Evolutionary conservation across 1,140 invertebrate genomes (phyloP).

Genomic region (Campoletis sonorensis): DNA sequence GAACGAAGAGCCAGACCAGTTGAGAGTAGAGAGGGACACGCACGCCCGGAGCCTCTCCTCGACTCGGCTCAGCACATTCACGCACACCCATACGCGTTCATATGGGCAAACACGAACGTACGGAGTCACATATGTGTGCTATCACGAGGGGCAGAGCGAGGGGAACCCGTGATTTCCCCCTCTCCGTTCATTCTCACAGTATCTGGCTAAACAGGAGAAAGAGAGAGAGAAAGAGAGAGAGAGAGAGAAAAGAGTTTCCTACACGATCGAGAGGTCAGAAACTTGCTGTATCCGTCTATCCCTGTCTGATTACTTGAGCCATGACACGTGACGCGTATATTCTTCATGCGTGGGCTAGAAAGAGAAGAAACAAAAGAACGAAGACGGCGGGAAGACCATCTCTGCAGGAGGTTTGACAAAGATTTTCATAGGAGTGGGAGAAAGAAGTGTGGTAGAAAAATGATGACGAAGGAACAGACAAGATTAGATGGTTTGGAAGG

Average conservation of each 20-base stretch:
- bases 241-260: conserved; percentile 4
- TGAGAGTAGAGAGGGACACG: conserved; percentile 24
- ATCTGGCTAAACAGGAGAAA: not conserved
- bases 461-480: conserved; percentile 23
- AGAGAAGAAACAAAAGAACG: conserved; percentile 54
- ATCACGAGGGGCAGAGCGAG: conserved; percentile 48
- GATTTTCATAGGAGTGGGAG: conserved; percentile 47
- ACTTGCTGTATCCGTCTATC: conserved; percentile 1
- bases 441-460: conserved; percentile 32
- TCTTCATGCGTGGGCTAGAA: conserved; percentile 45
- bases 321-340: conserved; percentile 56
- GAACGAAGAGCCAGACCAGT: conserved; percentile 49
- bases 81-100: conserved; percentile 7
- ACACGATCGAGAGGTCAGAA: conserved; percentile 9
- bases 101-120: not conserved
- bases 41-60: conserved; percentile 40
- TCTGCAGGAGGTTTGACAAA: conserved; percentile 37
- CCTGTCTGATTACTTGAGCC: conserved; percentile 57
- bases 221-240: conserved; percentile 7
- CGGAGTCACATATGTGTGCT: conserved; percentile 9
- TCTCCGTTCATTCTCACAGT: not conserved
- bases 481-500: conserved; percentile 11
- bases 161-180: conserved; percentile 60
- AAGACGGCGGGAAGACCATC: conserved; percentile 15
- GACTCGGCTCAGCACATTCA: conserved; percentile 29